Base-by-base conservation (phyloP, 2,888 invertebrate genomes). In the Athalia rosae region DNA sequence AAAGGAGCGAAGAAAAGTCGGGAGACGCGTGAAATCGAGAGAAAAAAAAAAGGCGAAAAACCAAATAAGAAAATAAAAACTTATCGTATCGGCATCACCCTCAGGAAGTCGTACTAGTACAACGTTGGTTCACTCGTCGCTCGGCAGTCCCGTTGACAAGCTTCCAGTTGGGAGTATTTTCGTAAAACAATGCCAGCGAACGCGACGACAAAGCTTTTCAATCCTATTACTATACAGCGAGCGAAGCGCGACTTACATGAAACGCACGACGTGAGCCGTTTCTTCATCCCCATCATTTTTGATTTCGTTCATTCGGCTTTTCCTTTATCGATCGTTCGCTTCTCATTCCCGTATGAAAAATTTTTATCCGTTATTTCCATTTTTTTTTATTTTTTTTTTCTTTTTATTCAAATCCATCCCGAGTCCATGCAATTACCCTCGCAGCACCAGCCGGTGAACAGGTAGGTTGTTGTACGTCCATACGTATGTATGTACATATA, bases 71-170 rank as follows among this genome's bases (percentile, higher is more conserved):
- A n/a, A 58, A 28, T 4, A 64, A 11, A 5, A 64, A 47, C 47
- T 7, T n/a, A 47, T 64, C 64, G 15, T 47, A 64, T 64, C 45
- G 64, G 64, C 64, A 45, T 43, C 64, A 47, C 64, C 64, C 64
- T 64, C 64, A 13, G 64, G 64, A 64, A 64, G 64, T 64, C 64
- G 15, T 64, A 28, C 28, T 28, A 64, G 13, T 64, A 64, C 64
- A 45, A 47, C 64, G 45, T n/a, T n/a, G n/a, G n/a, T 3, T 47
- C 50, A 50, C 50, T 7, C 28, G 28, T 28, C 28, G 28, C 28
- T 28, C 28, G 28, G 28, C 28, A 28, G 28, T 28, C 28, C 28
- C 28, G 28, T 28, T 28, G 28, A 28, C 28, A 28, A 28, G 28
- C 28, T 28, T 28, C 28, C 28, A 28, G 28, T 28, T 28, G 28